Conservation (phyloP, 1,140 invertebrate species). For the Ectropis grisescens region DNA sequence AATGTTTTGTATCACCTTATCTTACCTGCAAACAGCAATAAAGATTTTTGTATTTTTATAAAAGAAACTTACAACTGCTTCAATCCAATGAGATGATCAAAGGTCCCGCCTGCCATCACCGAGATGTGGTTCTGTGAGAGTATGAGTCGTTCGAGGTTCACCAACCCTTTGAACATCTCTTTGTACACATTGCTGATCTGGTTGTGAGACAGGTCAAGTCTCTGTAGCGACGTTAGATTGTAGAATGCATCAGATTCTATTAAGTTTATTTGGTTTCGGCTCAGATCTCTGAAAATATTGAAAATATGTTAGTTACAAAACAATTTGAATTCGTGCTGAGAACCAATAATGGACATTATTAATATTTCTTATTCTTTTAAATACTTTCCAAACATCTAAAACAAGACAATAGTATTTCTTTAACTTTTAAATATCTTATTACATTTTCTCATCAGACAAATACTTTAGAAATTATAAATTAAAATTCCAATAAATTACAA, state of each 20-base stretch:
- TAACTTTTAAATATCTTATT: too few species aligned
- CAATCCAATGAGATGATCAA: constrained; percentile 75
- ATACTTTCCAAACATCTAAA: too few species aligned
- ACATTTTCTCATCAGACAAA: too few species aligned
- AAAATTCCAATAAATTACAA: too few species aligned
- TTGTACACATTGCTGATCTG: constrained; percentile 75
- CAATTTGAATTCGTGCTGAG: constrained; percentile 1
- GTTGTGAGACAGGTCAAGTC: constrained; percentile 78
- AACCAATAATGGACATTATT: too few species aligned
- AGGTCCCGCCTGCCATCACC: constrained; percentile 75
- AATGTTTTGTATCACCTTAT: too few species aligned
- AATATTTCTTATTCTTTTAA: too few species aligned
- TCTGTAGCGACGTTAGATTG: constrained; percentile 76
- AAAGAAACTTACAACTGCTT: constrained; percentile 81
- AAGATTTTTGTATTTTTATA: too few species aligned
- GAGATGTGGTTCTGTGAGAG: constrained; percentile 79
- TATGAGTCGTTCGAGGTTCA: constrained; percentile 76
- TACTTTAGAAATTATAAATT: too few species aligned
- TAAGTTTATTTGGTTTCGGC: constrained; percentile 81
- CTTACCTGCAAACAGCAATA: too few species aligned
- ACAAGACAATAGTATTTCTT: too few species aligned
- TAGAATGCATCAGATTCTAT: constrained; percentile 83
- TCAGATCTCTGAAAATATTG: constrained; percentile 74
- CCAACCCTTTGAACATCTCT: constrained; percentile 74
- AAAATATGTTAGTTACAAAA: neutral